Conservation (phyloP, 1,140 invertebrate species). For the Drosophila ambigua region DNA sequence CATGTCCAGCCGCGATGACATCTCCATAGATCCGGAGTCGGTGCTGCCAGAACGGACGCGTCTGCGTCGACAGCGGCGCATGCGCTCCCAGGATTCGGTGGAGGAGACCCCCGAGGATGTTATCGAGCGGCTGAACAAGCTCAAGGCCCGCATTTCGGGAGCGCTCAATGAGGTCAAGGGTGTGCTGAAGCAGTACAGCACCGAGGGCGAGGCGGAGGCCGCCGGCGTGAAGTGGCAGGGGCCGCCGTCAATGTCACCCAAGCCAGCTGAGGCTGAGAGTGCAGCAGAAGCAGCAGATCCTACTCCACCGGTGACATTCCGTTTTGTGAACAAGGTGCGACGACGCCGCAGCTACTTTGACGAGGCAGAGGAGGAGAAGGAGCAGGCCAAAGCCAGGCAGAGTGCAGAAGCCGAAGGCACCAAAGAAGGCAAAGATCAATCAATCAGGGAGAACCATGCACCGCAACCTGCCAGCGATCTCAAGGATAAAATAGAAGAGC, state of each 20-base stretch:
- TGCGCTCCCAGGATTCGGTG: constrained; percentile 69
- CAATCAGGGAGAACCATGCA: background rate
- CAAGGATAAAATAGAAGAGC: background rate
- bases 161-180: constrained; percentile 75
- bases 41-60: constrained; percentile 67
- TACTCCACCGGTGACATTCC: constrained; percentile 62
- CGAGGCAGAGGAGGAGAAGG: constrained; percentile 62
- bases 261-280: background rate
- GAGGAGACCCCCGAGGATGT: constrained; percentile 77
- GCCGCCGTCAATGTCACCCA: background rate
- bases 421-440: background rate
- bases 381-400: constrained; percentile 2
- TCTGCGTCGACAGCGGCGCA: constrained; percentile 65
- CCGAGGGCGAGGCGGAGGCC: constrained; percentile 60
- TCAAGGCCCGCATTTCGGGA: constrained; percentile 74
- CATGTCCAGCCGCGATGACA: constrained; percentile 40
- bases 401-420: background rate
- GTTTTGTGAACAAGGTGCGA: constrained; percentile 72
- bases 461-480: background rate
- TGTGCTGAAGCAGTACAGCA: constrained; percentile 78
- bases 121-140: constrained; percentile 71
- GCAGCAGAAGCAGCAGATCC: background rate
- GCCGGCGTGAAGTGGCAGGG: constrained; percentile 23
- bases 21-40: constrained; percentile 59
- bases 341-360: constrained; percentile 71